These are phyloP conservation scores for Lutraria lutraria DNA, from an alignment of 2,888 invertebrate species.

Conservation along the genomic window DNA sequence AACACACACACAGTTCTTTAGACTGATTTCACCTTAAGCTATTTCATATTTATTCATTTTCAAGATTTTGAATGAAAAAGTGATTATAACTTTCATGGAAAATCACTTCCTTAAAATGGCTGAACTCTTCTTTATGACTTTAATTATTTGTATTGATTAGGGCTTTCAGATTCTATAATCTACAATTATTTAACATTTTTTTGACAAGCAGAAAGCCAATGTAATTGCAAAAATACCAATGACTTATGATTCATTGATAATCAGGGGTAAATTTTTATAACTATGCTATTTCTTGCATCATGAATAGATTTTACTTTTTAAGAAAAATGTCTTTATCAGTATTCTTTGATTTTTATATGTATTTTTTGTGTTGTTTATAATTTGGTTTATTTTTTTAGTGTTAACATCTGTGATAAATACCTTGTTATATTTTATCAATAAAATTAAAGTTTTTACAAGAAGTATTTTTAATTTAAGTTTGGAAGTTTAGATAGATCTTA, in stretches of 20 bases:
- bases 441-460: not conserved
- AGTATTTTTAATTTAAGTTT: not conserved
- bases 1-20: too few species aligned
- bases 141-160: constrained; percentile 3
- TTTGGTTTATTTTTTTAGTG: not conserved
- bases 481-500: not conserved
- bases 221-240: not conserved
- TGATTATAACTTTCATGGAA: too few species aligned
- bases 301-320: not conserved
- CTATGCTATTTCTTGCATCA: not conserved
- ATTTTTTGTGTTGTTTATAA: not conserved
- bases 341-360: not conserved
- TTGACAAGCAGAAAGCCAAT: not conserved
- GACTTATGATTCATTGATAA: not conserved
- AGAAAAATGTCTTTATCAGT: not conserved
- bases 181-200: not conserved
- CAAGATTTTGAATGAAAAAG: too few species aligned
- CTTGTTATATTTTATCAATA: constrained; percentile 7
- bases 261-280: not conserved
- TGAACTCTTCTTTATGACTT: not conserved
- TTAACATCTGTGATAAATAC: constrained; percentile 17
- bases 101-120: not conserved
- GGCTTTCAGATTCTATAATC: not conserved
- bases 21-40: too few species aligned
- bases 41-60: too few species aligned